These are phyloP conservation scores for Tigriopus japonicus DNA, from an alignment of 1,140 invertebrate species.

Conservation along the genomic window DNA sequence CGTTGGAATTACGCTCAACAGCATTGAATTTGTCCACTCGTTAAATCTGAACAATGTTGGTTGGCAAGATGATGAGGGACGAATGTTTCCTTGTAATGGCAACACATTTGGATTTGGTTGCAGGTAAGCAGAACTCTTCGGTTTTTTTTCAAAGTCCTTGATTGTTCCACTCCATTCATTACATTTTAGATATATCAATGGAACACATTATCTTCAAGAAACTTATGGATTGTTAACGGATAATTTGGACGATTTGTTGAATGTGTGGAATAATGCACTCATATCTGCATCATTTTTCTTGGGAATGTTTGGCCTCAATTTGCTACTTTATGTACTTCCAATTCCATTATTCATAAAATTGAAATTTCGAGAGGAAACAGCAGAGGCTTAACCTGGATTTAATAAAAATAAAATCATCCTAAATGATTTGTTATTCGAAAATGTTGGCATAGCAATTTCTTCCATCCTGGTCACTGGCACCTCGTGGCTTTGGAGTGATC, in stretches of 20 bases:
- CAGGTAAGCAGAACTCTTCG: not conserved
- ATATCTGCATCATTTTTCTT: constrained; percentile 63
- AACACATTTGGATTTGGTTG: constrained; percentile 3
- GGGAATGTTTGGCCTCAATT: constrained; percentile 57
- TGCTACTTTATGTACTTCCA: constrained; percentile 63
- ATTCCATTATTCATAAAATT: constrained; percentile 63
- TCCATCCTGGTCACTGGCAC: too few species aligned
- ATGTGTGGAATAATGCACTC: constrained; percentile 51
- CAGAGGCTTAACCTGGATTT: not conserved
- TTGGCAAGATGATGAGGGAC: not conserved
- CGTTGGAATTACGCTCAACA: constrained; percentile 37
- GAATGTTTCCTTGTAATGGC: not conserved
- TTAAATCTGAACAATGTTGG: not conserved
- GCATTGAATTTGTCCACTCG: not conserved
- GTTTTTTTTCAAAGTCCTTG: too few species aligned
- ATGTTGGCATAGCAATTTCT: too few species aligned
- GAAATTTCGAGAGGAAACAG: constrained; percentile 58
- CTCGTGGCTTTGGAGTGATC: too few species aligned
- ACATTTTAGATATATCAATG: constrained; percentile 42
- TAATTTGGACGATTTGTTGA: constrained; percentile 27
- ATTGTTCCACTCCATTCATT: too few species aligned
- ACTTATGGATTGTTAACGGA: constrained; percentile 31
- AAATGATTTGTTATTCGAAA: too few species aligned
- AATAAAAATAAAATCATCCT: too few species aligned
- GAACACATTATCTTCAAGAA: constrained; percentile 48